Evolutionary conservation across 2,888 invertebrate genomes (phyloP).

Genomic region (Latrodectus hesperus): DNA sequence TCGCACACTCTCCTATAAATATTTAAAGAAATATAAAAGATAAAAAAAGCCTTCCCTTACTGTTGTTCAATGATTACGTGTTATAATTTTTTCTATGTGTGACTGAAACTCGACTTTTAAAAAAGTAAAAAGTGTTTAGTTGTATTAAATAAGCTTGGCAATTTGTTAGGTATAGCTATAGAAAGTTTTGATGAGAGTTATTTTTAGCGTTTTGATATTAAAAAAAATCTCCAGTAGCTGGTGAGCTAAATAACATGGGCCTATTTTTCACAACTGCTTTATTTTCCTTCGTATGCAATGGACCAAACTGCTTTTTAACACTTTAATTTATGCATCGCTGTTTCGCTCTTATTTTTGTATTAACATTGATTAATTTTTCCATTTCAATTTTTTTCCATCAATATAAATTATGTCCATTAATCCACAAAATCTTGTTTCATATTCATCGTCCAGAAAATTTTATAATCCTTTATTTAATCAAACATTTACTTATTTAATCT

Average conservation of each 20-base stretch:
- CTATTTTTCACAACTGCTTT: slow-evolving; percentile 46
- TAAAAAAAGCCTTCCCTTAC: slow-evolving; percentile 63
- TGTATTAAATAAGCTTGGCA: slow-evolving; percentile 53
- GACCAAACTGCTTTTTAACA: slow-evolving; percentile 60
- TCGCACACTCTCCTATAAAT: slow-evolving; percentile 67
- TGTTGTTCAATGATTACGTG: slow-evolving; percentile 63
- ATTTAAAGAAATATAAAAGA: slow-evolving; percentile 52
- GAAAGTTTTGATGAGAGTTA: slow-evolving; percentile 59
- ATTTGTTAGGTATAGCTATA: slow-evolving; percentile 65
- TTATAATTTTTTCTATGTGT: slow-evolving; percentile 67
- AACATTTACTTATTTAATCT: too few relatives aligned
- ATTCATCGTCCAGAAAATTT: too few relatives aligned
- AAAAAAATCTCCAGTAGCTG: slow-evolving; percentile 24
- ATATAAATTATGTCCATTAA: too few relatives aligned
- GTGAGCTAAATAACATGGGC: not conserved
- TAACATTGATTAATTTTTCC: too few relatives aligned
- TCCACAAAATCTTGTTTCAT: too few relatives aligned
- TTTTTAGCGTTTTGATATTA: slow-evolving; percentile 67
- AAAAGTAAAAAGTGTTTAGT: slow-evolving; percentile 61
- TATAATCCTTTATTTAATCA: too few relatives aligned
- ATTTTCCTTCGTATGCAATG: slow-evolving; percentile 43
- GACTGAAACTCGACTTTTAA: slow-evolving; percentile 66
- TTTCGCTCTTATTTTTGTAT: not conserved
- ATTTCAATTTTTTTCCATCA: too few relatives aligned
- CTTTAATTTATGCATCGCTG: not conserved